A percentile compares a stretch with the other conserved stretches of the same genome.
Conservation (phyloP, 1,140 invertebrate species). For the Medauroidea extradentata region DNA sequence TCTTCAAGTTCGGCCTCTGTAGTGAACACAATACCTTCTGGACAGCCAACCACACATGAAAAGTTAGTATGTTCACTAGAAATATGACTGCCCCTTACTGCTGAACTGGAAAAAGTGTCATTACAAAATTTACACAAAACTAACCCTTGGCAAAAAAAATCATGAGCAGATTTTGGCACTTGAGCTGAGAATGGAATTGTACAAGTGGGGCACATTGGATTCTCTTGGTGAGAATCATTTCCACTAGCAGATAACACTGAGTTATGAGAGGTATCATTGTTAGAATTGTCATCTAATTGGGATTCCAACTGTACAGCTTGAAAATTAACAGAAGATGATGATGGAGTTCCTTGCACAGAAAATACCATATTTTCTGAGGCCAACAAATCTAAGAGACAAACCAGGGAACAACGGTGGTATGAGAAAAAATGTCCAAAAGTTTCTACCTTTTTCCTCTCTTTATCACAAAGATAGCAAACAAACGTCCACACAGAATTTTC, state of each 20-base stretch:
- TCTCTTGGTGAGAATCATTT: conserved; percentile 5
- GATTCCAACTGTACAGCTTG: not conserved
- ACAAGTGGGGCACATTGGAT: conserved; percentile 11
- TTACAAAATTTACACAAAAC: conserved; percentile 15
- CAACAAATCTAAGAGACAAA: conserved; percentile 14
- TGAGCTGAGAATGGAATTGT: conserved; percentile 15
- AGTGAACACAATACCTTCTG: conserved; percentile 4
- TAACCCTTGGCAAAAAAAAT: conserved; percentile 13
- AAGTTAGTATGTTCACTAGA: conserved; percentile 8
- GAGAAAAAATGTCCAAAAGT: conserved; percentile 19
- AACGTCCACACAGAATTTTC: conserved; percentile 14
- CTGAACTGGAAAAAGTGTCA: conserved; percentile 5
- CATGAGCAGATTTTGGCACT: conserved; percentile 18
- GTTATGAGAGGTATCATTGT: conserved; percentile 9
- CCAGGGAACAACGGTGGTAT: conserved; percentile 15
- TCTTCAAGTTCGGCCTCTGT: conserved; percentile 9
- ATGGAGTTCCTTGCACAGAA: conserved; percentile 12
- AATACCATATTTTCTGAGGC: conserved; percentile 8
- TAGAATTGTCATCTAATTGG: not conserved
- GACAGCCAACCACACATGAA: conserved; percentile 6
- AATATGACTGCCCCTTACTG: conserved; percentile 7
- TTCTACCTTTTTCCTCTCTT: conserved; percentile 15
- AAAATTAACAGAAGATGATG: conserved; percentile 2
- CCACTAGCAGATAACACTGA: conserved; percentile 13
- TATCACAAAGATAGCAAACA: conserved; percentile 15